phyloP scores from a whole-genome alignment of 2,888 invertebrate genomes.

The Polyploca ridens region DNA sequence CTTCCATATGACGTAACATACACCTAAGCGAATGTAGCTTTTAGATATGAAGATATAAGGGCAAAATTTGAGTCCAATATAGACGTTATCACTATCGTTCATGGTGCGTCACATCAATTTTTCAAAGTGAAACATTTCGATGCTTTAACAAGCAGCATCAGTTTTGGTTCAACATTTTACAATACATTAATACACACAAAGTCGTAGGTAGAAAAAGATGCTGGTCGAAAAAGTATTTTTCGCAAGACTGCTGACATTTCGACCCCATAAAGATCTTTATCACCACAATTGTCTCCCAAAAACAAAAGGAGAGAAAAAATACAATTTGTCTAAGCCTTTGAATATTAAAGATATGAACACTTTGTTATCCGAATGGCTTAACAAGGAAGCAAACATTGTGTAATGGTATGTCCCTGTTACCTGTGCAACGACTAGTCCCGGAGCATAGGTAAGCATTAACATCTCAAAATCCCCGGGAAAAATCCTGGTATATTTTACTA shows the following conservation, averaged over 20 bases:
- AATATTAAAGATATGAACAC: constrained; percentile 17
- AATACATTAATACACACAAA: background rate
- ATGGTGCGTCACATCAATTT: background rate
- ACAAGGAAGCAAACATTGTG: constrained; percentile 13
- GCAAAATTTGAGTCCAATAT: background rate
- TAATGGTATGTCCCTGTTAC: background rate
- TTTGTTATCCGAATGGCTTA: constrained; percentile 13
- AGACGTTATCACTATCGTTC: background rate
- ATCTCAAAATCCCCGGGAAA: constrained; percentile 36
- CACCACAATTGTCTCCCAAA: constrained; percentile 6
- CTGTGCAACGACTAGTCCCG: constrained; percentile 18
- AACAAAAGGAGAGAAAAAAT: constrained; percentile 14
- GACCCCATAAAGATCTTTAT: constrained; percentile 12
- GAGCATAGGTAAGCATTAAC: constrained; percentile 40
- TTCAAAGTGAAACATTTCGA: background rate
- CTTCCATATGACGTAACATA: background rate
- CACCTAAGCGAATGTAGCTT: background rate
- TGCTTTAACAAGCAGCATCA: background rate
- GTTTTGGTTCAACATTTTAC: background rate
- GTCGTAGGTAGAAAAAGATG: background rate
- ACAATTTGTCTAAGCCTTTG: constrained; percentile 13
- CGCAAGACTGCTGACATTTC: constrained; percentile 11
- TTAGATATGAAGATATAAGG: background rate
- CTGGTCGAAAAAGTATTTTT: background rate
- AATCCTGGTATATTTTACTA: constrained; percentile 36